Percentiles rank a stretch among this genome's conserved stretches.
Conservation (phyloP, 1,140 invertebrate genomes). For the Radopholus similis region DNA sequence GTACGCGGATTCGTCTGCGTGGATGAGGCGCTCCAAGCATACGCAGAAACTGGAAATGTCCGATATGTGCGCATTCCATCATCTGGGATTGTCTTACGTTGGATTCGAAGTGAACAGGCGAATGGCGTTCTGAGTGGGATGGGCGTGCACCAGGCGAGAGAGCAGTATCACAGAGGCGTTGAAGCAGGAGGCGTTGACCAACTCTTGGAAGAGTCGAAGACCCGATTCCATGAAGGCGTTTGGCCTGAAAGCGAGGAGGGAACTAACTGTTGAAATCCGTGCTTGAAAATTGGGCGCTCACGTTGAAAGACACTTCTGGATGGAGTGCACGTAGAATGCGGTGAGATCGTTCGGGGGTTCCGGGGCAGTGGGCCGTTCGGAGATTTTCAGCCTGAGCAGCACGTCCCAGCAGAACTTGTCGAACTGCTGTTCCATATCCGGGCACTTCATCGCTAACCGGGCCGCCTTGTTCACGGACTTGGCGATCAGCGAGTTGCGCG, state of each 20-base stretch:
- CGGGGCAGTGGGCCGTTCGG: slow-evolving; percentile 18
- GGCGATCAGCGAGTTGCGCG: slow-evolving; percentile 31
- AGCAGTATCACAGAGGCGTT: slow-evolving; percentile 30
- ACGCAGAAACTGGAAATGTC: slow-evolving; percentile 31
- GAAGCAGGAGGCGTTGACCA: slow-evolving; percentile 41
- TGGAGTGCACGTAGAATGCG: slow-evolving; percentile 35
- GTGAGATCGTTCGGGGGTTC: slow-evolving; percentile 45
- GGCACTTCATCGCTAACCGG: slow-evolving; percentile 34
- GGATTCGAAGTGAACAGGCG: slow-evolving; percentile 31
- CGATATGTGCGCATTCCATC: slow-evolving; percentile 9
- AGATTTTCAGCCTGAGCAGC: slow-evolving; percentile 32
- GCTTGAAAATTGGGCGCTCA: slow-evolving; percentile 4
- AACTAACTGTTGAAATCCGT: slow-evolving; percentile 10
- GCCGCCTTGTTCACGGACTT: slow-evolving; percentile 43
- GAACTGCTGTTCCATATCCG: slow-evolving; percentile 41
- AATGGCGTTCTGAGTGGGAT: slow-evolving; percentile 13
- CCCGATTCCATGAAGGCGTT: slow-evolving; percentile 37
- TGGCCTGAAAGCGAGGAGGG: slow-evolving; percentile 22
- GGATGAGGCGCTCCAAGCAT: slow-evolving; percentile 27
- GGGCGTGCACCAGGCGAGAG: slow-evolving; percentile 17
- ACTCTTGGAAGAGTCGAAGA: slow-evolving; percentile 26
- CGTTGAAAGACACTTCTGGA: slow-evolving; percentile 35
- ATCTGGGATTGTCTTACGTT: slow-evolving; percentile 3
- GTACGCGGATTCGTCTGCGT: slow-evolving; percentile 37
- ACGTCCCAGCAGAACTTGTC: slow-evolving; percentile 45